Evolutionary conservation across 2,113 vertebrate species (phyloP).

Genomic region (Myxocyprinus asiaticus): DNA sequence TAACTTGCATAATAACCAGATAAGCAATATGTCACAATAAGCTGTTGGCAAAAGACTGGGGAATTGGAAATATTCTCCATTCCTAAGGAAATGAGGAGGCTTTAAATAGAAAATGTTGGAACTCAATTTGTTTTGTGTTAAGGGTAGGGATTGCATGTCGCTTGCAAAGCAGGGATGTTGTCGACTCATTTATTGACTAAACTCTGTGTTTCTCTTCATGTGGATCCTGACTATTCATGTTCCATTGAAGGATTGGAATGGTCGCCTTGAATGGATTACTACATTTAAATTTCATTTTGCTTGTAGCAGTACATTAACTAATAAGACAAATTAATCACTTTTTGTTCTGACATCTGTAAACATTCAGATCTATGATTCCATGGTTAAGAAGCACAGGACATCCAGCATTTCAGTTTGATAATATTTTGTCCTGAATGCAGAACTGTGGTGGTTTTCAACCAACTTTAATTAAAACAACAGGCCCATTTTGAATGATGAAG

Average conservation of each 20-base stretch:
- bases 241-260: neutral
- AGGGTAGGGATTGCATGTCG: slow-evolving; percentile 54
- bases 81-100: slow-evolving; percentile 72
- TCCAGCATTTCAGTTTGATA: slow-evolving; percentile 16
- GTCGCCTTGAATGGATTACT: slow-evolving; percentile 21
- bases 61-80: slow-evolving; percentile 72
- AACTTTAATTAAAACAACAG: slow-evolving; percentile 57
- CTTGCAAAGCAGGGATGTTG: slow-evolving; percentile 17
- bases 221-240: neutral
- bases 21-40: slow-evolving; percentile 80
- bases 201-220: neutral
- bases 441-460: slow-evolving; percentile 39
- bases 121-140: slow-evolving; percentile 73
- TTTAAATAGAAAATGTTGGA: slow-evolving; percentile 77
- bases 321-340: slow-evolving; percentile 1
- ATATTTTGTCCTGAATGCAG: neutral
- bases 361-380: slow-evolving; percentile 10
- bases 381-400: slow-evolving; percentile 35
- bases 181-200: slow-evolving; percentile 37
- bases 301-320: slow-evolving; percentile 20
- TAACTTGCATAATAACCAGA: slow-evolving; percentile 80
- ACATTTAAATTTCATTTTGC: slow-evolving; percentile 25
- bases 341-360: slow-evolving; percentile 19
- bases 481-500: slow-evolving; percentile 60
- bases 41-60: slow-evolving; percentile 72